Evolutionary conservation across 2,797 vertebrate species (phyloP), one percentile per base, ranked within the genome.

Genomic region (Argyrosomus regius): DNA sequence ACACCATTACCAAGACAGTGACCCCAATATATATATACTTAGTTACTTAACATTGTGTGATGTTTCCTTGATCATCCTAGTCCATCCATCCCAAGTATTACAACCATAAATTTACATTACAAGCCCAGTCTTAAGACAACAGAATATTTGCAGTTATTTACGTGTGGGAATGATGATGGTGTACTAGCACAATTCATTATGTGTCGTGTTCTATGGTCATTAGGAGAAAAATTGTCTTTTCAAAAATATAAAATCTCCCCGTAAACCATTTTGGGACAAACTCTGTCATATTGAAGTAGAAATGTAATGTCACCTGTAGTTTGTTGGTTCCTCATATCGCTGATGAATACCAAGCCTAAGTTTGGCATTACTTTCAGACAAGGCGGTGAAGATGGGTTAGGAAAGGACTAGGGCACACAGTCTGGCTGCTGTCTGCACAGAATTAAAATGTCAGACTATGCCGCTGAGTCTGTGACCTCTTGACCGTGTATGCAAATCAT

Each of bases 391-490:
- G 82, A 67, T 8, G 49, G 77, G 79, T 68, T 66, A 66, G 72
- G 69, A 65, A 56, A 82, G 80, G 84, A 86, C 54, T 24, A 5
- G 73, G 83, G 70, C 77, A 73, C 65, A 62, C 77, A 61, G 70
- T 75, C 67, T 48, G 73, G 77, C 86, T 88, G 77, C 86, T 88
- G 87, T 87, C 90, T 86, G 86, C 78, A 82, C 76, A 78, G 85
- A 94, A 93, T 91, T 92, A 88, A 93, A 92, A 94, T 93, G 91
- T 92, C 92, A 93, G 78, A 80, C 81, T 75, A 43, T 58, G 80
- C 87, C 9, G 57, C 86, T 45, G 83, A 87, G 78, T 89, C 83
- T 78, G 52, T 82, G 89, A 94, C 90, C 92, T 84, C 88, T 85
- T 90, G 87, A 90, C 91, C 83, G 20, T 3, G 0, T 89, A 94